Conservation (phyloP, 1,140 invertebrate genomes). For the Philotrypesis tridentata region DNA sequence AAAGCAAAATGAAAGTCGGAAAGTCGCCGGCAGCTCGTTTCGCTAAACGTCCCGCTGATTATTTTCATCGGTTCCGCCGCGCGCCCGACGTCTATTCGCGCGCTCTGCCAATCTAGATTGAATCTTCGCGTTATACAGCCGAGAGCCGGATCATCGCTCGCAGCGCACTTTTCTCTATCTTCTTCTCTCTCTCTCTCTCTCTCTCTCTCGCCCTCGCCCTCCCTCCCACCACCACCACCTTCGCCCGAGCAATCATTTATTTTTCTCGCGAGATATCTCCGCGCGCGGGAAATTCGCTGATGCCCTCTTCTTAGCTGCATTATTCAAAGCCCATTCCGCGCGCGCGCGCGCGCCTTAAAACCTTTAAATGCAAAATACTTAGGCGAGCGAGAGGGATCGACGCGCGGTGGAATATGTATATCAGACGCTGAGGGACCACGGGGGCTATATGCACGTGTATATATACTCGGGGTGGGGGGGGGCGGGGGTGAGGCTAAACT, state of each 20-base stretch:
- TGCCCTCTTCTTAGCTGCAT: neutral
- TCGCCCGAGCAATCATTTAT: neutral
- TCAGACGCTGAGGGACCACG: no score
- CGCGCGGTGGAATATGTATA: neutral
- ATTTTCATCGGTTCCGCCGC: conserved; percentile 36
- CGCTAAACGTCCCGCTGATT: conserved; percentile 37
- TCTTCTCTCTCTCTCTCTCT: no score
- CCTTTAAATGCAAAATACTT: neutral
- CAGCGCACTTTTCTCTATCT: neutral
- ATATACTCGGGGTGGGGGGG: no score
- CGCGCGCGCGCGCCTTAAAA: no score
- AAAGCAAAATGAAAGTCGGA: conserved; percentile 34
- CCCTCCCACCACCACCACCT: no score
- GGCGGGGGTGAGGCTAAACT: neutral
- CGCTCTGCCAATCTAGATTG: conserved; percentile 40
- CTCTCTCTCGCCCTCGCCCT: neutral
- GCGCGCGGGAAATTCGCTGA: neutral
- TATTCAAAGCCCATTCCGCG: neutral
- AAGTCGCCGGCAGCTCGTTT: conserved; percentile 31
- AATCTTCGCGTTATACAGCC: conserved; percentile 8
- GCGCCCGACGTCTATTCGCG: neutral
- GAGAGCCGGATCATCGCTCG: conserved; percentile 21
- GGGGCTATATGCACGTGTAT: neutral
- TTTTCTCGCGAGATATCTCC: neutral
- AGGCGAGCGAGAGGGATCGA: neutral